Conservation (phyloP, 1,140 invertebrate genomes). For the Drosophila trapezifrons region DNA sequence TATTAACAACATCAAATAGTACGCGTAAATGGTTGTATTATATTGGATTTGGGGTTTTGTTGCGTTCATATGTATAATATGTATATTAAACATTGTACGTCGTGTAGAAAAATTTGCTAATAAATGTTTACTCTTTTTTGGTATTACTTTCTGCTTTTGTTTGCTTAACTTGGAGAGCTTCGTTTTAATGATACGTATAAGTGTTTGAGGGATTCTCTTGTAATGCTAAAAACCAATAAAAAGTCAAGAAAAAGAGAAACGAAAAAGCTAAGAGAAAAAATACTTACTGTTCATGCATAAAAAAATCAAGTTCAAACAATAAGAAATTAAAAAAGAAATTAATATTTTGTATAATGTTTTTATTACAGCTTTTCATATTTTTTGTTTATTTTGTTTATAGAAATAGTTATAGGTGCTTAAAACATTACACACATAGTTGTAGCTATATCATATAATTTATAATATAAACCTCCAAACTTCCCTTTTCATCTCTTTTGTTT, state of each 20-base stretch:
- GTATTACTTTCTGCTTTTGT: slow-evolving; percentile 57
- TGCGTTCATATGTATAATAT: slow-evolving; percentile 47
- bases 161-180: slow-evolving; percentile 77
- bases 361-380: slow-evolving; percentile 68
- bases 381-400: slow-evolving; percentile 58
- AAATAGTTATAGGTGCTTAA: slow-evolving; percentile 79
- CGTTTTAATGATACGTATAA: slow-evolving; percentile 82
- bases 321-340: slow-evolving; percentile 31
- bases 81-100: slow-evolving; percentile 77
- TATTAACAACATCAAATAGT: slow-evolving; percentile 82
- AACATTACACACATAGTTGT: slow-evolving; percentile 76
- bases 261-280: slow-evolving; percentile 9
- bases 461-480: slow-evolving; percentile 43
- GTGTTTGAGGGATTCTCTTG: slow-evolving; percentile 66
- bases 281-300: slow-evolving; percentile 49
- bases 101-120: slow-evolving; percentile 80
- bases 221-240: slow-evolving; percentile 33
- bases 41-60: slow-evolving; percentile 27
- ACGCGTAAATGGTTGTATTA: slow-evolving; percentile 60
- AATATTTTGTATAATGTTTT: slow-evolving; percentile 59
- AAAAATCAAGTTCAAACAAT: slow-evolving; percentile 25
- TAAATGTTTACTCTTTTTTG: slow-evolving; percentile 65
- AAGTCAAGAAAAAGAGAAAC: slow-evolving; percentile 25
- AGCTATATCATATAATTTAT: slow-evolving; percentile 64
- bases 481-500: slow-evolving; percentile 46